These are phyloP conservation scores for Tiaroga cobitis DNA, from an alignment of 2,797 vertebrate species.

Conservation along the genomic window DNA sequence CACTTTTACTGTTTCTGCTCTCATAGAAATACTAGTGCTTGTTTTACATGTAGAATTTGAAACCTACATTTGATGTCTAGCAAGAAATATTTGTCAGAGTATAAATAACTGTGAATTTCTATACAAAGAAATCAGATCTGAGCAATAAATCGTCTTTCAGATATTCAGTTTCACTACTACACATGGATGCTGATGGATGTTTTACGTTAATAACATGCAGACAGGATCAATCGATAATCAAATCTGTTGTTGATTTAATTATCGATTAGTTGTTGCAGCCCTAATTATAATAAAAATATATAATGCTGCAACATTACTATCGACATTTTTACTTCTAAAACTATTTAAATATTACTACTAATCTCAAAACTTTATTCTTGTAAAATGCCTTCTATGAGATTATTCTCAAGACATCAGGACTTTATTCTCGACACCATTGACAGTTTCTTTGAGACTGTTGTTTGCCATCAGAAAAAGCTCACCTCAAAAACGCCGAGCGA, in stretches of 20 bases:
- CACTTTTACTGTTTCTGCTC: neutral
- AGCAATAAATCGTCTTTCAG: too few relatives aligned
- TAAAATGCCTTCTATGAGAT: neutral
- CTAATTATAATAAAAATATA: neutral
- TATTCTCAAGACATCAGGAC: neutral
- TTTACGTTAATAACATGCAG: too few relatives aligned
- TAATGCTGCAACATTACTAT: neutral
- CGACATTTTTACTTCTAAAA: neutral
- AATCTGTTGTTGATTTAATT: neutral
- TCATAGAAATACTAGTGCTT: too few relatives aligned
- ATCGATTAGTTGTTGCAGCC: neutral
- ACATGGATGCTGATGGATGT: too few relatives aligned
- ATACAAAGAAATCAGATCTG: too few relatives aligned
- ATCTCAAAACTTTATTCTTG: neutral
- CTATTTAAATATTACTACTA: neutral
- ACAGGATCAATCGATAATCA: too few relatives aligned
- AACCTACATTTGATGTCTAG: too few relatives aligned
- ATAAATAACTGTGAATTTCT: too few relatives aligned
- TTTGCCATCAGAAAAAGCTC: conserved; percentile 59
- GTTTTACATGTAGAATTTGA: too few relatives aligned
- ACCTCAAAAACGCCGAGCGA: conserved; percentile 98
- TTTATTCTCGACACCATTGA: neutral
- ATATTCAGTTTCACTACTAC: too few relatives aligned
- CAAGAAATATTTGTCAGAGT: too few relatives aligned
- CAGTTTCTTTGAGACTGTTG: neutral